Conservation (phyloP, 2,888 invertebrate species). For the Axea sp. region DNA sequence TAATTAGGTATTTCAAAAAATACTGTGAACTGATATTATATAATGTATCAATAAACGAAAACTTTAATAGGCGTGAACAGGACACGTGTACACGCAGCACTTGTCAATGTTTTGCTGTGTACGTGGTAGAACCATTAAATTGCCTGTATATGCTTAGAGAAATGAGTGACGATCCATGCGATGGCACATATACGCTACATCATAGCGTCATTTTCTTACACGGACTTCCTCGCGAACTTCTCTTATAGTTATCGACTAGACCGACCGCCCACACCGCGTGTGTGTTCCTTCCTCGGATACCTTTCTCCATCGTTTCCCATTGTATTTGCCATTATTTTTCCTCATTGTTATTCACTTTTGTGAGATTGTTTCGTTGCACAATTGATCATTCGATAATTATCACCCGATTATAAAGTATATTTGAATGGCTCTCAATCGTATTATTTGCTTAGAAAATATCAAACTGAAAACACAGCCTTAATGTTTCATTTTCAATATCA, state of each 20-base stretch:
- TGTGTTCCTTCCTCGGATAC: constrained; percentile 40
- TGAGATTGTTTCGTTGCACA: constrained; percentile 40
- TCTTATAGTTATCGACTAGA: constrained; percentile 67
- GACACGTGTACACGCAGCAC: constrained; percentile 18
- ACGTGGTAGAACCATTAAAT: constrained; percentile 62
- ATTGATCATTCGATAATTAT: constrained; percentile 34
- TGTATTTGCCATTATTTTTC: constrained; percentile 32
- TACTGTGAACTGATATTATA: too few relatives aligned
- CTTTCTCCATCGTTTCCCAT: constrained; percentile 40
- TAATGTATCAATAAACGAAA: constrained; percentile 20
- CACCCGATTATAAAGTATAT: constrained; percentile 2
- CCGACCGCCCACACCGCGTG: constrained; percentile 31
- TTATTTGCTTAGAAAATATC: too few relatives aligned
- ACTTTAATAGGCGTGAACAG: constrained; percentile 46
- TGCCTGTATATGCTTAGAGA: constrained; percentile 57
- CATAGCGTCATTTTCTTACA: constrained; percentile 61
- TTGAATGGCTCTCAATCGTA: neutral
- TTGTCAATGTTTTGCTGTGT: constrained; percentile 28
- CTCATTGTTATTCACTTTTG: constrained; percentile 36
- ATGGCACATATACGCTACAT: constrained; percentile 36
- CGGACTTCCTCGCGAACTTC: constrained; percentile 66
- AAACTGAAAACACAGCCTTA: too few relatives aligned
- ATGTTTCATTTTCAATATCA: too few relatives aligned
- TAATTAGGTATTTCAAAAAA: too few relatives aligned
- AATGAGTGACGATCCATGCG: constrained; percentile 42